phyloP scores from a whole-genome alignment of 2,113 vertebrate genomes.

The Poeciliopsis turrubarensis region DNA sequence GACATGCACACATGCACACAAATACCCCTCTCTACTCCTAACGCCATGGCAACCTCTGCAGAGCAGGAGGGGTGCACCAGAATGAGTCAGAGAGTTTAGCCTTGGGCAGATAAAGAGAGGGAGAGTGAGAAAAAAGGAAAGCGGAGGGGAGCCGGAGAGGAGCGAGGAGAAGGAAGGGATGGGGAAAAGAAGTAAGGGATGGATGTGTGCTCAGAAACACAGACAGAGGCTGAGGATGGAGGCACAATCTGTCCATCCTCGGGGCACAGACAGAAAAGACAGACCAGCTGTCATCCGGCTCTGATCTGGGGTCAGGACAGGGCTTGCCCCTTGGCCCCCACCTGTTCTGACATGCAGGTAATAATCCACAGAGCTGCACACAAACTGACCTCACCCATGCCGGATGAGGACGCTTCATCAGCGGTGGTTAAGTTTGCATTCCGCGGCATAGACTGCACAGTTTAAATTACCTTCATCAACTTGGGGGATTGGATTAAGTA shows the following conservation, averaged over 20 bases:
- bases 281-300: conserved; percentile 58
- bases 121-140: not conserved
- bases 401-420: not conserved
- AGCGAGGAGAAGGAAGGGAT: not conserved
- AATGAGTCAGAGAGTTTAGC: conserved; percentile 76
- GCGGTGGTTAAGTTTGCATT: not conserved
- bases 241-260: conserved; percentile 5
- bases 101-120: conserved; percentile 66
- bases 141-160: conserved; percentile 3
- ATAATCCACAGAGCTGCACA: conserved; percentile 38
- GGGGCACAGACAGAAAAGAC: conserved; percentile 25
- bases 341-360: conserved; percentile 58
- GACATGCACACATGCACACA: conserved; percentile 41
- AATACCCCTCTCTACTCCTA: conserved; percentile 24
- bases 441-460: too few species aligned
- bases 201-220: conserved; percentile 17
- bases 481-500: too few species aligned
- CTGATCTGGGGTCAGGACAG: conserved; percentile 49
- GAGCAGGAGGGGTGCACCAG: conserved; percentile 48
- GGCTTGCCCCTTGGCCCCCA: conserved; percentile 39
- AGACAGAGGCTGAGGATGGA: conserved; percentile 34
- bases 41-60: conserved; percentile 66
- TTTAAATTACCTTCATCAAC: not conserved
- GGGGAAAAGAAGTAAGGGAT: conserved; percentile 19
- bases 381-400: conserved; percentile 4